Evolutionary conservation across 2,113 vertebrate genomes (phyloP).

Genomic region (Atractosteus spatula): DNA sequence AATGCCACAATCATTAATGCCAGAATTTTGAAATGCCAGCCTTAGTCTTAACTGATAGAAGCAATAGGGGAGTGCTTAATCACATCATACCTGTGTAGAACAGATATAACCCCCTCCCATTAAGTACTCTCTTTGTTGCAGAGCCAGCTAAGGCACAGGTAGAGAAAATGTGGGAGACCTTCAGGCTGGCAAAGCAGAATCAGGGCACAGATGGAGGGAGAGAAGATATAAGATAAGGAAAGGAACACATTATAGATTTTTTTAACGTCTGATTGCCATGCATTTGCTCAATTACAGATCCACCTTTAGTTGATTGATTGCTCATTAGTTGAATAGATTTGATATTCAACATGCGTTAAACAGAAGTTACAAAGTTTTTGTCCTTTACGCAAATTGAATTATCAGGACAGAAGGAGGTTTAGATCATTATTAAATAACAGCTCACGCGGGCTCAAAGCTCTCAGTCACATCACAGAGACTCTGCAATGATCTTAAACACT

Average conservation of each 20-base stretch:
- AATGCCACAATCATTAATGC: constrained; percentile 26
- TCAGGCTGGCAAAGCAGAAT: background rate
- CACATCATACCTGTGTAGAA: constrained; percentile 21
- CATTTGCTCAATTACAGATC: background rate
- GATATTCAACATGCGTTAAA: no score
- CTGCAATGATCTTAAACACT: no score
- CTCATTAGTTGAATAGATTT: background rate
- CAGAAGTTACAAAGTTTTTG: no score
- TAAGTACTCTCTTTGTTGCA: constrained; percentile 19
- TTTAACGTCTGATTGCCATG: constrained; percentile 5
- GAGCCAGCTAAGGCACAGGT: constrained; percentile 19
- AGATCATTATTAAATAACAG: no score
- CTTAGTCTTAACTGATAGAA: constrained; percentile 20
- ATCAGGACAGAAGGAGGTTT: no score
- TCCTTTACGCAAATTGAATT: no score
- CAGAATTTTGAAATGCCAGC: constrained; percentile 18
- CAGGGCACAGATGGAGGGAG: background rate
- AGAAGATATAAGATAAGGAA: no score
- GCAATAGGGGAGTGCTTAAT: constrained; percentile 26
- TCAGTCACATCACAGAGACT: no score
- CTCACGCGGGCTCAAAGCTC: no score
- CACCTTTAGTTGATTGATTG: background rate
- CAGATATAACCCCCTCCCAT: constrained; percentile 20
- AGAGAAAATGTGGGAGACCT: constrained; percentile 18
- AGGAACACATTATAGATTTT: background rate